These are phyloP conservation scores for Vulpes lagopus DNA, from an alignment of 2,113 vertebrate genomes.

Conservation along the genomic window DNA sequence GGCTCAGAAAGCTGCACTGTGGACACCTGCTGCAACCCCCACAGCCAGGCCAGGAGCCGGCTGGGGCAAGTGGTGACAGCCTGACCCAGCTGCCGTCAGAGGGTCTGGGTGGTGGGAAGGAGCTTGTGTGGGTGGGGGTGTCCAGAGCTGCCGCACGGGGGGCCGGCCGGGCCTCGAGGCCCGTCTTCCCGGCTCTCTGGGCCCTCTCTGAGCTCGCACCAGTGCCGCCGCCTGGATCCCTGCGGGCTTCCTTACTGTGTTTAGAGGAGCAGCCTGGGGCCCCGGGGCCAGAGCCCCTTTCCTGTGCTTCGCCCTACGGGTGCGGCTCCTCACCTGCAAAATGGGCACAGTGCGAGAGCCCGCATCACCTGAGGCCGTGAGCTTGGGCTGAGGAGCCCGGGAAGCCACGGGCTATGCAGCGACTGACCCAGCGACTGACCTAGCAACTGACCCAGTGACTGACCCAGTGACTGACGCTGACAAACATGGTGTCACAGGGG, in stretches of 20 bases:
- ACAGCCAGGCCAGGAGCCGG: not conserved
- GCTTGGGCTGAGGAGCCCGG: not conserved
- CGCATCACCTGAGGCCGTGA: not conserved
- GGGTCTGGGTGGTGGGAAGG: not conserved
- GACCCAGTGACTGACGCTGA: not conserved
- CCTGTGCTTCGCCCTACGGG: not conserved
- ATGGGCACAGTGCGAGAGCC: not conserved
- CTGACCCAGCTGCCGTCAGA: accelerated
- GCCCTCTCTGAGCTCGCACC: not conserved
- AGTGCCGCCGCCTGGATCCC: not conserved
- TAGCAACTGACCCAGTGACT: too few species aligned
- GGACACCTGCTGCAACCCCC: not conserved
- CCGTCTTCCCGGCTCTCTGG: not conserved
- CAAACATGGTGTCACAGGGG: accelerated
- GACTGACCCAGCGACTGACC: not conserved
- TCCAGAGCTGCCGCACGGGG: not conserved
- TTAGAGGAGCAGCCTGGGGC: not conserved
- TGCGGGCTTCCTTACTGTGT: too few species aligned
- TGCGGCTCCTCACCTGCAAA: not conserved
- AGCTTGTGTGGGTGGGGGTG: too few species aligned
- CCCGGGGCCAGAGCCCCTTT: not conserved
- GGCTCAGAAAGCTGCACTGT: not conserved
- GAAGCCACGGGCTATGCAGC: not conserved
- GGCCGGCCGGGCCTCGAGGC: not conserved
- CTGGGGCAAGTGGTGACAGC: not conserved